Evolutionary conservation across 2,888 invertebrate species (phyloP).

Genomic region (Eurytoma adleriae): DNA sequence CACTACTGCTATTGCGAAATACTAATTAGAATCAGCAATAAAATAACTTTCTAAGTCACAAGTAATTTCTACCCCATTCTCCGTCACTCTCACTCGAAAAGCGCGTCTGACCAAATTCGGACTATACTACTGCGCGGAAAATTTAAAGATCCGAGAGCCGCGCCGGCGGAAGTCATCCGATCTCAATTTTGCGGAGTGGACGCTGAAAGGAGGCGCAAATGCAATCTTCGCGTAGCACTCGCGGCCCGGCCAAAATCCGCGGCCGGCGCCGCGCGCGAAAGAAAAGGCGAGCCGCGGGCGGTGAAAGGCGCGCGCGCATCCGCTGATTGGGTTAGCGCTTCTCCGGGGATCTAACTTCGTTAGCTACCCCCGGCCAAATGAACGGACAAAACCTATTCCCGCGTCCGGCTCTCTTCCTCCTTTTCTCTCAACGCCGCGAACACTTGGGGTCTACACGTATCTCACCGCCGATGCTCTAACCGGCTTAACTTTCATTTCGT

Average conservation of each 20-base stretch:
- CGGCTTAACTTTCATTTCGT: no score
- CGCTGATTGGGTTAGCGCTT: slow-evolving; percentile 70
- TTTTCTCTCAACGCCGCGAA: neutral
- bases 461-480: no score
- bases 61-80: no score
- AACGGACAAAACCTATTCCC: slow-evolving; percentile 65
- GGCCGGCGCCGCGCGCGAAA: neutral
- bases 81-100: no score
- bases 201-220: neutral
- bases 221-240: slow-evolving; percentile 3
- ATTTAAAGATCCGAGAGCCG: no score
- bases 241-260: neutral
- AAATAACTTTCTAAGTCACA: no score
- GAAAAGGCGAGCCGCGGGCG: neutral
- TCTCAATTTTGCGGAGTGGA: neutral
- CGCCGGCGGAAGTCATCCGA: no score
- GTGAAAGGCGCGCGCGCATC: slow-evolving; percentile 53
- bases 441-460: no score
- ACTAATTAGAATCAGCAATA: no score
- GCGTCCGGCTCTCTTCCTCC: neutral
- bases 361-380: slow-evolving; percentile 66
- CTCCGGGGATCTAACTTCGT: slow-evolving; percentile 68
- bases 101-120: no score
- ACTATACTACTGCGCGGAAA: no score
- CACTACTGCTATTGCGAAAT: no score